These are phyloP conservation scores for Aphelinus atriplicis DNA, from an alignment of 1,140 invertebrate species.

Conservation along the genomic window DNA sequence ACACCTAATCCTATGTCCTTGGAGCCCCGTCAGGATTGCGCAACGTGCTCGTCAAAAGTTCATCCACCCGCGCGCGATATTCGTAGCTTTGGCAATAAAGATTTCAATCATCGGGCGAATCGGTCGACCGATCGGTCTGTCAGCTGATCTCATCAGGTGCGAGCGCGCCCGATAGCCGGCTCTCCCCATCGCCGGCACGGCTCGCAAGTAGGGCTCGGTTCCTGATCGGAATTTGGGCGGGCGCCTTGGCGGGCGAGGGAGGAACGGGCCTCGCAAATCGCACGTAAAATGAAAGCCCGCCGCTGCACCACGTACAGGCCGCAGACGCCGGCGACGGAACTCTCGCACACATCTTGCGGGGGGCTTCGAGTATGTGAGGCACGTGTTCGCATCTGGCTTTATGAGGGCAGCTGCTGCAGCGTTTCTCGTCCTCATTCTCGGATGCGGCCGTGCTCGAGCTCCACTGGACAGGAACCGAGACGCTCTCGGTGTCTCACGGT, in stretches of 20 bases:
- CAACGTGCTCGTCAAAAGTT: no score
- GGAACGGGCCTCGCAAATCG: background rate
- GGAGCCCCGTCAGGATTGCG: no score
- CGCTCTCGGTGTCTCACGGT: background rate
- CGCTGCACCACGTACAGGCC: background rate
- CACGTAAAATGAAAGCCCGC: conserved; percentile 11
- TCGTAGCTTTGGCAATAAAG: background rate
- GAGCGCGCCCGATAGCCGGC: no score
- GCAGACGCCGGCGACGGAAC: background rate
- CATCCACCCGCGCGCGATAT: no score
- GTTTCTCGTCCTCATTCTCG: conserved; percentile 60
- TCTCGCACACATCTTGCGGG: background rate
- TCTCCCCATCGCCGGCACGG: no score
- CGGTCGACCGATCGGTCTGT: background rate
- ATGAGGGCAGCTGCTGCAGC: conserved; percentile 60
- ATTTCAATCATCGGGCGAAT: conserved; percentile 3
- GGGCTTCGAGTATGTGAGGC: conserved; percentile 62
- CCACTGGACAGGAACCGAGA: conserved; percentile 28
- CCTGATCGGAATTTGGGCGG: no score
- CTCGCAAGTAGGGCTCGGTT: no score
- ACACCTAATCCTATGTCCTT: no score
- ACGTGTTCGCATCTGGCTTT: conserved; percentile 64
- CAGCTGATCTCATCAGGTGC: no score
- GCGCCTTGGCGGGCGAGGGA: no score
- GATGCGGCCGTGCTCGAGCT: conserved; percentile 43